phyloP scores from a whole-genome alignment of 2,888 invertebrate species.

The Xestia rhomboidea region DNA sequence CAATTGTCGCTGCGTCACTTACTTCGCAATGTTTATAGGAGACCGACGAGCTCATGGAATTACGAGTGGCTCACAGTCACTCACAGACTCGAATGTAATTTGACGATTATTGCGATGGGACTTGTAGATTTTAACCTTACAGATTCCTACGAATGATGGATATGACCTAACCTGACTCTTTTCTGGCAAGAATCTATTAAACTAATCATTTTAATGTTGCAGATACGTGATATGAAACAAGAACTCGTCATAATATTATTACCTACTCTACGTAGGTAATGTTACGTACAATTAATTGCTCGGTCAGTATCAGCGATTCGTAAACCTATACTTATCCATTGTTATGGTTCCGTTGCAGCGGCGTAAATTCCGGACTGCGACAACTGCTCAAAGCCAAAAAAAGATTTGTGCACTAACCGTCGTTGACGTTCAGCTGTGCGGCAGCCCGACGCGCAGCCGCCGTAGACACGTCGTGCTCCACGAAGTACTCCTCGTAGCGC shows the following conservation, averaged over 20 bases:
- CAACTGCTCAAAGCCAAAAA: background rate
- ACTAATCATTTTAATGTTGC: background rate
- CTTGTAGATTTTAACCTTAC: background rate
- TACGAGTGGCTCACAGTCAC: background rate
- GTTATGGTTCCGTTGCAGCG: background rate
- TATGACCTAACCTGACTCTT: background rate
- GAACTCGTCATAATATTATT: background rate
- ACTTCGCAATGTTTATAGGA: constrained; percentile 23
- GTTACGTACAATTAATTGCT: background rate
- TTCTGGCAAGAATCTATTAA: background rate
- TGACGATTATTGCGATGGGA: background rate
- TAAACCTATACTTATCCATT: background rate
- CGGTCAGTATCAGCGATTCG: background rate
- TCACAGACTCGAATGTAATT: background rate
- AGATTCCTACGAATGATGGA: background rate
- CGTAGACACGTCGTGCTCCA: constrained; percentile 92
- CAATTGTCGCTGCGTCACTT: constrained; percentile 63
- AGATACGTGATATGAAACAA: background rate
- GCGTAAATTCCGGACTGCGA: no score
- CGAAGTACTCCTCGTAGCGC: constrained; percentile 91
- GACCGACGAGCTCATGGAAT: constrained; percentile 6
- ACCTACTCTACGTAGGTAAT: background rate
- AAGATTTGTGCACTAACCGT: constrained; percentile 69
- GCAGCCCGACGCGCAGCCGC: constrained; percentile 91
- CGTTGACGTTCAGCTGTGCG: constrained; percentile 80